Evolutionary conservation across 2,888 invertebrate genomes (phyloP).

Genomic region (Zhengitettix transpicula): DNA sequence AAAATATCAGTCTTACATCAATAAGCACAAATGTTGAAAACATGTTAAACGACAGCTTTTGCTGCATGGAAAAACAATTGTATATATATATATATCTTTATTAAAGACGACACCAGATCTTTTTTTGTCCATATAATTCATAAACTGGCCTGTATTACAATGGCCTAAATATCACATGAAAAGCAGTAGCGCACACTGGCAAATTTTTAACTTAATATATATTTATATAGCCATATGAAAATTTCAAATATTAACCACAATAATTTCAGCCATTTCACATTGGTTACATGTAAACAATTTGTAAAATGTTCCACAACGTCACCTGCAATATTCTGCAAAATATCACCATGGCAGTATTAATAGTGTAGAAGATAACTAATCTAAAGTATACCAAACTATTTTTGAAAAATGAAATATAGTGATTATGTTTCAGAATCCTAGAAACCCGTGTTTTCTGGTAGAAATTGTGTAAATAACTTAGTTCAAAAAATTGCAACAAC

Average conservation of each 20-base stretch:
- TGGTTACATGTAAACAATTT: not conserved
- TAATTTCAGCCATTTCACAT: not conserved
- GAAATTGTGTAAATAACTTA: conserved; percentile 1
- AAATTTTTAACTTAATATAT: not conserved
- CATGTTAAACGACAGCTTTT: not conserved
- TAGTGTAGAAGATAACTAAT: conserved; percentile 1
- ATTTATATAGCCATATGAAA: not conserved
- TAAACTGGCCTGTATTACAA: conserved; percentile 1
- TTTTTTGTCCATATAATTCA: not conserved
- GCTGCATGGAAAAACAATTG: not conserved
- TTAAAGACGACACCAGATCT: not conserved
- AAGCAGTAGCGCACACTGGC: conserved; percentile 1
- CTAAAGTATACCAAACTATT: conserved; percentile 1
- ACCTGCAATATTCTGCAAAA: conserved; percentile 9
- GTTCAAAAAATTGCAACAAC: not conserved
- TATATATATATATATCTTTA: not conserved
- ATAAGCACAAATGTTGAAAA: not conserved
- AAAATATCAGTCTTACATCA: not conserved
- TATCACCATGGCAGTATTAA: conserved; percentile 8
- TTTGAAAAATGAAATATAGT: conserved; percentile 4
- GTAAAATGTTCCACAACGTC: not conserved
- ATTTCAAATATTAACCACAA: not conserved
- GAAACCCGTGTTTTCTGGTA: conserved; percentile 6
- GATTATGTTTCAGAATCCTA: not conserved
- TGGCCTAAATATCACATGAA: conserved; percentile 6